These are phyloP conservation scores for Goniozus legneri DNA, from an alignment of 1,140 invertebrate genomes.

Conservation along the genomic window DNA sequence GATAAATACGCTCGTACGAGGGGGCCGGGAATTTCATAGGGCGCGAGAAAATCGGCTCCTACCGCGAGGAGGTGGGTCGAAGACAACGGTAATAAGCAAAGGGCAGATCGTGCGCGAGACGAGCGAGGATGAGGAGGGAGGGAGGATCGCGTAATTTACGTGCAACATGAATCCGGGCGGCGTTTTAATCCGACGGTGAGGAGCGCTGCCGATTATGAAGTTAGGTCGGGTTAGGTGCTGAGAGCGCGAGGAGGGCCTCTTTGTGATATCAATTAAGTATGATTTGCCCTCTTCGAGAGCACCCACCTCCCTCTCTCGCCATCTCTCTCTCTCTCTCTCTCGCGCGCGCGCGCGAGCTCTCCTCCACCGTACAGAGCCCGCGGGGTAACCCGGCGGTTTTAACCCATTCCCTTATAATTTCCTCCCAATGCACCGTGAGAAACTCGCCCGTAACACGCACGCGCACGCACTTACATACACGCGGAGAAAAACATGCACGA, in stretches of 20 bases:
- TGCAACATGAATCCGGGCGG: conserved; percentile 40
- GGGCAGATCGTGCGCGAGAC: conserved; percentile 25
- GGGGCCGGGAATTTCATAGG: too few species aligned
- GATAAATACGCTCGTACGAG: too few species aligned
- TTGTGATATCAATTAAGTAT: conserved; percentile 50
- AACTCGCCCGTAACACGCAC: conserved; percentile 50
- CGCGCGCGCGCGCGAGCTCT: too few species aligned
- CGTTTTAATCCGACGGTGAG: conserved; percentile 37
- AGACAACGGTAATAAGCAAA: conserved; percentile 39
- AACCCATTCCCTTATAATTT: conserved; percentile 54
- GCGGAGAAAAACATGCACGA: conserved; percentile 2
- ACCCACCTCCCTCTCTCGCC: conserved; percentile 11
- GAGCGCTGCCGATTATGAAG: conserved; percentile 44
- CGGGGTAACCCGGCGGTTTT: conserved; percentile 39
- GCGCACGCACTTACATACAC: conserved; percentile 23
- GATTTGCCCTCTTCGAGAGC: conserved; percentile 31
- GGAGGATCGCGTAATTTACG: conserved; percentile 37
- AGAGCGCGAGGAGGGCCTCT: conserved; percentile 31
- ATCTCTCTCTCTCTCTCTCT: conserved; percentile 7
- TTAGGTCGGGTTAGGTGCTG: conserved; percentile 33
- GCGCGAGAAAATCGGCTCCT: too few species aligned
- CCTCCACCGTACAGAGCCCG: too few species aligned
- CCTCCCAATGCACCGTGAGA: conserved; percentile 52
- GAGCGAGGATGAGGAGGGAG: background rate
- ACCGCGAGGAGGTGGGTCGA: conserved; percentile 12